phyloP scores from a whole-genome alignment of 2,797 vertebrate species.

The Cottoperca gobio region DNA sequence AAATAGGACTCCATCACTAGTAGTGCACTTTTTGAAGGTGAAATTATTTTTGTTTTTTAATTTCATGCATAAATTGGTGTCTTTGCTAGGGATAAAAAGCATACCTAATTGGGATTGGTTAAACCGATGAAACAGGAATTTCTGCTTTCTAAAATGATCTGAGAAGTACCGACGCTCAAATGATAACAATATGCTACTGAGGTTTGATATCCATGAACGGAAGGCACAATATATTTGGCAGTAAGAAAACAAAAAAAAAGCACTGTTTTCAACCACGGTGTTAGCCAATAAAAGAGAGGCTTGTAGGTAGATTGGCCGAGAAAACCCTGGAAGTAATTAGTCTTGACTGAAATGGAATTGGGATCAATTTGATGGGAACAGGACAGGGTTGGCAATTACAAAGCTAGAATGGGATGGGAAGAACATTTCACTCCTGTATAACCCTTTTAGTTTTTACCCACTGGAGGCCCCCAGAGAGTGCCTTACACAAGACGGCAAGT shows the following conservation, averaged over 20 bases:
- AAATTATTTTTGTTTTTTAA: too few relatives aligned
- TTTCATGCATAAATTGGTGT: too few relatives aligned
- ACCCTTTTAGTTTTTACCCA: conserved; percentile 1
- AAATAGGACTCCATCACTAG: too few relatives aligned
- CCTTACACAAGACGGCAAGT: conserved; percentile 15
- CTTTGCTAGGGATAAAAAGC: too few relatives aligned
- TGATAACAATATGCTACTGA: too few relatives aligned
- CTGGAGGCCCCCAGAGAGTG: not conserved
- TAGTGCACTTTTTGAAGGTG: too few relatives aligned
- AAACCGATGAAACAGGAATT: not conserved
- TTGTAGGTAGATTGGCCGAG: not conserved
- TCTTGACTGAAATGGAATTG: conserved; percentile 25
- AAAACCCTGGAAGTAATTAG: conserved; percentile 1
- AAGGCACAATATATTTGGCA: not conserved
- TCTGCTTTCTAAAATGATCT: not conserved
- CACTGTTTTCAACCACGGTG: not conserved
- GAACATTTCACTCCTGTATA: not conserved
- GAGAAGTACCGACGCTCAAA: too few relatives aligned
- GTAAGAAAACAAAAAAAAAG: not conserved
- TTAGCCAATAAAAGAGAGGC: not conserved
- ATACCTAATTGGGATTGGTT: too few relatives aligned
- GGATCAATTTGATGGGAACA: conserved; percentile 19
- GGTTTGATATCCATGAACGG: not conserved
- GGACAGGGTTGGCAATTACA: not conserved
- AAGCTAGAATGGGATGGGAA: not conserved